phyloP scores from a whole-genome alignment of 23 tunicate genomes.

The Trididemnum clinides region DNA sequence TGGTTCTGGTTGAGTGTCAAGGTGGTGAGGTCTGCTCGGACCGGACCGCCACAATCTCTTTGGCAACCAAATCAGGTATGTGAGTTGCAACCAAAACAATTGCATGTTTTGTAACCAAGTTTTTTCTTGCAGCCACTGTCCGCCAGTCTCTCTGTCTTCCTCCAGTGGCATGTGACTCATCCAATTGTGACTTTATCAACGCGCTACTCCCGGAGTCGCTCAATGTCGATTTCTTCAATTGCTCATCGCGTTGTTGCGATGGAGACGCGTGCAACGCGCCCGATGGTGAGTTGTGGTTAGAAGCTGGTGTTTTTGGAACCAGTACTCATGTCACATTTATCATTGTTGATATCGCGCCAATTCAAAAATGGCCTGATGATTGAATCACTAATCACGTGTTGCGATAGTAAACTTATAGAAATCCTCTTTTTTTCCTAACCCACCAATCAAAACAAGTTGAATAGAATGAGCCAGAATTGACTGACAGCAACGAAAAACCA shows the following conservation, averaged over 20 bases:
- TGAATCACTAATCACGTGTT: too few species aligned
- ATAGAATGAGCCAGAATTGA: too few species aligned
- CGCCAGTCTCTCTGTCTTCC: constrained; percentile 1
- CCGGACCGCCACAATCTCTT: neutral
- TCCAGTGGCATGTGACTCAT: constrained; percentile 8
- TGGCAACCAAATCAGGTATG: neutral
- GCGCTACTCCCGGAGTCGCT: neutral
- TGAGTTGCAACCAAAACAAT: neutral
- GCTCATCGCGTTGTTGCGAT: neutral
- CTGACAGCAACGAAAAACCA: too few species aligned
- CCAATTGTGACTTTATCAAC: neutral
- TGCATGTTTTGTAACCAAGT: neutral
- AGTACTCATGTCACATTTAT: too few species aligned
- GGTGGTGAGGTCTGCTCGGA: constrained; percentile 4
- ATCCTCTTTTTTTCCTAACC: too few species aligned
- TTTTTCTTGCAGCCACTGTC: neutral
- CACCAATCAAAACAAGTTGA: too few species aligned
- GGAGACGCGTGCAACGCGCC: neutral
- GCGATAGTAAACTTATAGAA: too few species aligned
- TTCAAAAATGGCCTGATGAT: too few species aligned
- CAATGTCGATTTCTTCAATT: neutral
- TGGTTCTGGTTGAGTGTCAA: neutral
- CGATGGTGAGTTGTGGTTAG: neutral
- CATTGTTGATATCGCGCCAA: too few species aligned
- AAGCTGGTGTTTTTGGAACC: too few species aligned